A percentile compares a stretch with the other conserved stretches of the same genome.
Conservation (phyloP, 1,140 invertebrate species). For the Drosophila tsacasi region DNA sequence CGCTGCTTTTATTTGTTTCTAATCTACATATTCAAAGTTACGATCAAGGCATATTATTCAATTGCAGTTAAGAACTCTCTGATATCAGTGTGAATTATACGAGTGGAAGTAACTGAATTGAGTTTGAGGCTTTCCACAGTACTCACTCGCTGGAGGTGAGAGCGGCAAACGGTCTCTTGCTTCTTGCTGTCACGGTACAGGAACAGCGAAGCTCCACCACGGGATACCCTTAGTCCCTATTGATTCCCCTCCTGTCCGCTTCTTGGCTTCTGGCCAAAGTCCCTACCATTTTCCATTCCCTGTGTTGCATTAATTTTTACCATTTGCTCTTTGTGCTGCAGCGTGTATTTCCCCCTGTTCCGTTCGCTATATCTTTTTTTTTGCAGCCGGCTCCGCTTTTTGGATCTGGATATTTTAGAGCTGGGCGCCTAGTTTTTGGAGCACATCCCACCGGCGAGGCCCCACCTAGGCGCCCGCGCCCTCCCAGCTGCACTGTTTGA, state of each 20-base stretch:
- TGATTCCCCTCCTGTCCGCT: conserved; percentile 19
- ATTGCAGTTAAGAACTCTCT: neutral
- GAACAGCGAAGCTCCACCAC: conserved; percentile 11
- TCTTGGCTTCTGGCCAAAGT: conserved; percentile 58
- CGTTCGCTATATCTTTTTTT: conserved; percentile 32
- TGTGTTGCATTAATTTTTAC: conserved; percentile 64
- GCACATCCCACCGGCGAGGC: conserved; percentile 1
- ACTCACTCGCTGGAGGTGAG: neutral
- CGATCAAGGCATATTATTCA: neutral
- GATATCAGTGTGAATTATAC: neutral
- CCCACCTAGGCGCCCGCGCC: neutral
- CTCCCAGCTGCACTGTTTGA: conserved; percentile 44
- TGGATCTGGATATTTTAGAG: conserved; percentile 30
- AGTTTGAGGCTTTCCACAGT: neutral
- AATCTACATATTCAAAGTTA: neutral
- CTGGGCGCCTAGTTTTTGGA: conserved; percentile 35
- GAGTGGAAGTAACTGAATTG: neutral
- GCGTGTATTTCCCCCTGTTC: conserved; percentile 31
- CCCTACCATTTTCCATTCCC: conserved; percentile 24
- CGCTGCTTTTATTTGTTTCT: neutral
- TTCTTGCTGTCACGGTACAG: conserved; percentile 28
- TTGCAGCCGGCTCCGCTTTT: conserved; percentile 22
- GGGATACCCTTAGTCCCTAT: conserved; percentile 27
- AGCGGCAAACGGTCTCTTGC: conserved; percentile 2
- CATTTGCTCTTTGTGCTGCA: conserved; percentile 64